These are phyloP conservation scores for Thunnus albacares DNA, from an alignment of 2,797 vertebrate genomes.

Conservation along the genomic window DNA sequence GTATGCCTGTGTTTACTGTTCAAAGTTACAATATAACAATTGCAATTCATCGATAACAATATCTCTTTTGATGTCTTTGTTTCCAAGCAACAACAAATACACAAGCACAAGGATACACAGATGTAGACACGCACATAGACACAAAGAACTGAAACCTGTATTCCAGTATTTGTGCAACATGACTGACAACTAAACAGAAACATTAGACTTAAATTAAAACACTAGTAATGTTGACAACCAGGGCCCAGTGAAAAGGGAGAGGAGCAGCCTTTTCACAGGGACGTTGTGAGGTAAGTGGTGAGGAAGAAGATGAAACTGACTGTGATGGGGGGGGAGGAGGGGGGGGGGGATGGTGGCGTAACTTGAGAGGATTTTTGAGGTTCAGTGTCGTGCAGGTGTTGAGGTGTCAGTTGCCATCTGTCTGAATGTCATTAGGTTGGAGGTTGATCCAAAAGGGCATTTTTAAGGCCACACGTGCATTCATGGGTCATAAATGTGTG, in stretches of 20 bases:
- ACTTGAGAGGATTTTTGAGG: conserved; percentile 21
- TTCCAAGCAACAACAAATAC: neutral
- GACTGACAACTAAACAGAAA: too few relatives aligned
- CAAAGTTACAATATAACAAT: neutral
- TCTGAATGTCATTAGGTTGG: neutral
- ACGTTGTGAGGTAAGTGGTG: neutral
- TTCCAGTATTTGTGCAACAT: too few relatives aligned
- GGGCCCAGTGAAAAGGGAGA: too few relatives aligned
- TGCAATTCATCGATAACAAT: neutral
- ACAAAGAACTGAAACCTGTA: neutral
- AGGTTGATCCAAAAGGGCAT: neutral
- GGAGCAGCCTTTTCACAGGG: too few relatives aligned
- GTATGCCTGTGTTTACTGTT: too few relatives aligned
- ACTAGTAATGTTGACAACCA: too few relatives aligned
- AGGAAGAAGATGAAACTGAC: neutral
- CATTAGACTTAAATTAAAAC: too few relatives aligned
- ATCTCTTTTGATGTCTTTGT: neutral
- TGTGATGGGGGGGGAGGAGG: conserved; percentile 7
- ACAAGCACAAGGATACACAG: neutral
- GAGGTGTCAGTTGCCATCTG: conserved; percentile 1
- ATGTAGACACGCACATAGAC: neutral
- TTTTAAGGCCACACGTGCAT: neutral
- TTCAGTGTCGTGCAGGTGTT: conserved; percentile 13
- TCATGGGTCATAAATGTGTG: neutral
- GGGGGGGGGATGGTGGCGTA: neutral